phyloP scores from a whole-genome alignment of 2,888 invertebrate species.

The Eupithecia dodoneata region DNA sequence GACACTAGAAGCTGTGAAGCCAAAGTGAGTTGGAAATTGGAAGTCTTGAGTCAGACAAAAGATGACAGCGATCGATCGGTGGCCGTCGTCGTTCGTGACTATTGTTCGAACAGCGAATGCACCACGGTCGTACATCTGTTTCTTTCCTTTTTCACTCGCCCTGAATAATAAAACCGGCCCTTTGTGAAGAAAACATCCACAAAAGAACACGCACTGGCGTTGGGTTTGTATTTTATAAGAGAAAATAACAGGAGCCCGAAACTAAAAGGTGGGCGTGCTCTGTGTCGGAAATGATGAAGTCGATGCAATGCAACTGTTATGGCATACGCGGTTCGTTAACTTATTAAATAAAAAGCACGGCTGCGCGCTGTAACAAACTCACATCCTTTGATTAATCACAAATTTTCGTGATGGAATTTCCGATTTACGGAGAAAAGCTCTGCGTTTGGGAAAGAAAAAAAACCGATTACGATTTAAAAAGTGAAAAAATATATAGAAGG shows the following conservation, averaged over 20 bases:
- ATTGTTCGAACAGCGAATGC: constrained; percentile 75
- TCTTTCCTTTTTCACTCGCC: constrained; percentile 78
- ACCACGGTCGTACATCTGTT: constrained; percentile 80
- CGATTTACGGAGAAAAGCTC: not conserved
- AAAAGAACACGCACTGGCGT: constrained; percentile 78
- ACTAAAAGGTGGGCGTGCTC: constrained; percentile 76
- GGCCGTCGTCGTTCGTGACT: constrained; percentile 72
- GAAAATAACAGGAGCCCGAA: constrained; percentile 75
- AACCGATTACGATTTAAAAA: not conserved
- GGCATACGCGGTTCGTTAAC: constrained; percentile 78
- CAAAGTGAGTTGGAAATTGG: constrained; percentile 37
- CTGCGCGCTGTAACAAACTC: constrained; percentile 57
- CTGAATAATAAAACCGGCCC: constrained; percentile 79
- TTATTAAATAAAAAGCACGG: constrained; percentile 72
- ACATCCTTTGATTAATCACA: not conserved
- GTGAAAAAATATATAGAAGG: not conserved
- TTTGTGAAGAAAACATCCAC: constrained; percentile 78
- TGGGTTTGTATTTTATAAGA: constrained; percentile 72
- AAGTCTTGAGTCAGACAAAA: constrained; percentile 67
- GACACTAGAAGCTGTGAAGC: constrained; percentile 3
- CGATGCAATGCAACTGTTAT: constrained; percentile 82
- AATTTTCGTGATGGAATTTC: not conserved
- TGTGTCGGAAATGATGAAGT: constrained; percentile 79
- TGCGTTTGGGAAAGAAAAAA: not conserved
- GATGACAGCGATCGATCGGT: constrained; percentile 73